Evolutionary conservation across 92 coral and sea anemone genomes (phyloP).

Genomic region (Desmophyllum pertusum): DNA sequence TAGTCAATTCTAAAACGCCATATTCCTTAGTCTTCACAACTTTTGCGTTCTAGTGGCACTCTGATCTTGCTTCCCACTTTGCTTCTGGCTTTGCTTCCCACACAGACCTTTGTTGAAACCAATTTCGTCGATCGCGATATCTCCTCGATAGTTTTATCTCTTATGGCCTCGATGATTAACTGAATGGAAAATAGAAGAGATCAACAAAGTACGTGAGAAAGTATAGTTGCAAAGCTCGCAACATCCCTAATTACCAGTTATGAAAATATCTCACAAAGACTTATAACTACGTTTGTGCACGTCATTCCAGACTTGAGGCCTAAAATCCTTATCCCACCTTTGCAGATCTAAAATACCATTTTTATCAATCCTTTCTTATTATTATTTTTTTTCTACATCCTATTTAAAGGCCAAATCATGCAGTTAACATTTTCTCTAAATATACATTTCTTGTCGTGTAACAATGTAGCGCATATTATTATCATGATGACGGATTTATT

Average conservation of each 20-base stretch:
- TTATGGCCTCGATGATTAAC: constrained; percentile 78
- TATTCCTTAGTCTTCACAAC: not conserved
- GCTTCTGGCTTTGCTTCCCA: not conserved
- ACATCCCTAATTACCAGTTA: too few species aligned
- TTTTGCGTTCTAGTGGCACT: not conserved
- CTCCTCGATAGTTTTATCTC: constrained; percentile 69
- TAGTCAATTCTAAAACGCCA: not conserved
- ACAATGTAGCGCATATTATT: too few species aligned
- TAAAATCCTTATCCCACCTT: not conserved
- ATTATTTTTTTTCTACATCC: not conserved
- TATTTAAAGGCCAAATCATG: not conserved
- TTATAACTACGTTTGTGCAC: not conserved
- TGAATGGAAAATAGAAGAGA: constrained; percentile 17
- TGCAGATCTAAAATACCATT: not conserved
- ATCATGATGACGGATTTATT: too few species aligned
- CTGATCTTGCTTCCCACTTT: not conserved
- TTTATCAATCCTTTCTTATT: too few species aligned
- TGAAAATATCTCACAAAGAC: not conserved
- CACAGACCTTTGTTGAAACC: constrained; percentile 74
- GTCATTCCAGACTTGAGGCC: not conserved
- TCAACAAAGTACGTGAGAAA: not conserved
- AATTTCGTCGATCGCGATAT: constrained; percentile 87
- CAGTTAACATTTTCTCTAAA: too few species aligned
- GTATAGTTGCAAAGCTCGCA: not conserved
- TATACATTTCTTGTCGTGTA: too few species aligned